Evolutionary conservation across 1,140 invertebrate species (phyloP), one percentile per base, ranked within the genome.

Genomic region (Hycleus phaleratus): DNA sequence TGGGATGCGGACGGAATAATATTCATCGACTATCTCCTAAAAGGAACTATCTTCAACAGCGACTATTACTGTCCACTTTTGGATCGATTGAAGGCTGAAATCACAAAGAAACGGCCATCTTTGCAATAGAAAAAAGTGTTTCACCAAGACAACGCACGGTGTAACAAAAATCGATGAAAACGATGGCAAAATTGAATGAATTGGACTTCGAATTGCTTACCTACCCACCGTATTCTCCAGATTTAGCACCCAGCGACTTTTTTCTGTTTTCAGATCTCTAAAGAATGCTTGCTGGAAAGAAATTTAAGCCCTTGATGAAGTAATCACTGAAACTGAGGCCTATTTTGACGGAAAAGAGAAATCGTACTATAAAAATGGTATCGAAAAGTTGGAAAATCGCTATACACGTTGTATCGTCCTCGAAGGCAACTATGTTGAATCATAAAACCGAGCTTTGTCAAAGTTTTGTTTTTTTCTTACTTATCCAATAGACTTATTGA

Each of bases 81-180:
- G 62, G 62, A 63, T 11, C 61, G 63, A 46, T 50, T 66, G 18
- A 64, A 67, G 26, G 12, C 12, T 12, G 12, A 12, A 12, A 12
- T 12, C 12, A 1, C 12, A 12, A 12, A 12, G 12, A 69, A 68
- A 64, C 53, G 61, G 9, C 56, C 58, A 10, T 2, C n/a, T 11
- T n/a, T 38, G 26, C 26, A 24, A 9, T 3, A 46, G n/a, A 46
- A 71, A 46, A 68, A 68, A 65, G 58, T 71, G 5, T 61, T 71
- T 53, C 62, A 64, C 43, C 66, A 71, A 55, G 62, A 69, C 52
- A 71, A 70, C 44, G 63, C 64, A 57, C 65, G 0, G 26, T 32
- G 26, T 32, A 0, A 32, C 26, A 32, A 0, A 32, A 0, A 32
- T 32, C 45, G 46, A 59, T 46, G 56, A 66, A 72, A 10, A 26